Percentiles rank a stretch among this genome's conserved stretches.
phyloP scores from a whole-genome alignment of 1,140 invertebrate genomes.

The Sinella curviseta region DNA sequence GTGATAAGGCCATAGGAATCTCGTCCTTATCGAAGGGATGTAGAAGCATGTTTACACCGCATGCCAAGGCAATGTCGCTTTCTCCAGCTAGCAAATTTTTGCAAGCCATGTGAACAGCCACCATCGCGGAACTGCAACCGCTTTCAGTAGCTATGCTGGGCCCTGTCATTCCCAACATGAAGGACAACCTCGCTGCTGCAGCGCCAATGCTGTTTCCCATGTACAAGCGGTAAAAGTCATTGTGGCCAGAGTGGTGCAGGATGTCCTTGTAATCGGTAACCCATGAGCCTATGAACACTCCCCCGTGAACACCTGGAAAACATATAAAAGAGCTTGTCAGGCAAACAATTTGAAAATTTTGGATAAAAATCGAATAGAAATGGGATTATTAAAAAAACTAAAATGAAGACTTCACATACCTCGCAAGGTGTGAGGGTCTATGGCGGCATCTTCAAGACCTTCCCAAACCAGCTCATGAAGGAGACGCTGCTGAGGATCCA shows the following conservation, averaged over 20 bases:
- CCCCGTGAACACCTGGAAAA: not conserved
- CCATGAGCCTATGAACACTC: not conserved
- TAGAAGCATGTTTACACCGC: constrained; percentile 32
- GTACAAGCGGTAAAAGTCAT: not conserved
- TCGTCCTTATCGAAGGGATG: constrained; percentile 8
- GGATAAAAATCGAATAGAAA: not conserved
- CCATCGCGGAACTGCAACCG: not conserved
- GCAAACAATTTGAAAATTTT: not conserved
- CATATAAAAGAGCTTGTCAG: not conserved
- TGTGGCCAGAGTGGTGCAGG: not conserved
- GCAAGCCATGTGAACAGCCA: not conserved
- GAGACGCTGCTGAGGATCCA: constrained; percentile 66
- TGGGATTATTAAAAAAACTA: constrained; percentile 35
- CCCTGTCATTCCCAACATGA: constrained; percentile 35
- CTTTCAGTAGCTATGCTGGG: constrained; percentile 11
- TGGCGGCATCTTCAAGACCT: constrained; percentile 59
- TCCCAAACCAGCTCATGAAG: constrained; percentile 65
- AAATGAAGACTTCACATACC: constrained; percentile 22
- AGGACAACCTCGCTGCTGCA: constrained; percentile 27
- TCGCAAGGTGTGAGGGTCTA: constrained; percentile 22
- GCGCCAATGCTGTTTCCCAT: constrained; percentile 10
- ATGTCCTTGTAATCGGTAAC: not conserved
- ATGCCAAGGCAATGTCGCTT: not conserved
- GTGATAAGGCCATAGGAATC: not conserved
- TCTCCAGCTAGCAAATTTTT: not conserved